A percentile compares a stretch with the other conserved stretches of the same genome.
phyloP scores from a whole-genome alignment of 2,888 invertebrate species.

The Pandemis corylana region DNA sequence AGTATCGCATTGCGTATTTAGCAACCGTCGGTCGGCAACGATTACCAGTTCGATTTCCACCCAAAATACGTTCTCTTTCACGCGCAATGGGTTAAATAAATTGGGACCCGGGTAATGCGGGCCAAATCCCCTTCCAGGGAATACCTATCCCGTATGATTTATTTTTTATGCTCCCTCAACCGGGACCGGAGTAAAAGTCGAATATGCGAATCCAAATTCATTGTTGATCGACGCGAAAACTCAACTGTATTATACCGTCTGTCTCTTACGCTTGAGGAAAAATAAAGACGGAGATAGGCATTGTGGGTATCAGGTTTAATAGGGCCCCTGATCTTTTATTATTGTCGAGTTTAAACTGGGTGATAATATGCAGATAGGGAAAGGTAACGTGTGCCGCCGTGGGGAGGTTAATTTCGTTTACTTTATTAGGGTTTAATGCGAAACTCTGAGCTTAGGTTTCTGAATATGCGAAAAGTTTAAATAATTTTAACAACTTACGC shows the following conservation, averaged over 20 bases:
- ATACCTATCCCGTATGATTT: constrained; percentile 45
- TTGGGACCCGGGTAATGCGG: constrained; percentile 43
- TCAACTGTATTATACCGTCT: constrained; percentile 25
- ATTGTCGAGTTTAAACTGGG: constrained; percentile 39
- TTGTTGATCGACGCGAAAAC: constrained; percentile 40
- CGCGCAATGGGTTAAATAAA: constrained; percentile 42
- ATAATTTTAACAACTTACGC: constrained; percentile 12
- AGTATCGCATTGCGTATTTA: constrained; percentile 45
- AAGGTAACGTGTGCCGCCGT: constrained; percentile 20
- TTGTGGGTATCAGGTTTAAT: constrained; percentile 24
- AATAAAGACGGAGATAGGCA: constrained; percentile 25
- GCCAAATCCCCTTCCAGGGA: constrained; percentile 43
- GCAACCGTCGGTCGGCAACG: constrained; percentile 41
- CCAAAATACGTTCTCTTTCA: constrained; percentile 41
- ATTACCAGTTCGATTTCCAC: constrained; percentile 40
- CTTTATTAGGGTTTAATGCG: constrained; percentile 33
- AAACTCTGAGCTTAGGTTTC: constrained; percentile 14
- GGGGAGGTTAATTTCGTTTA: constrained; percentile 22
- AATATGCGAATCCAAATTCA: constrained; percentile 41
- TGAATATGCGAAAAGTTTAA: constrained; percentile 28
- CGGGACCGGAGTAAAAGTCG: constrained; percentile 35
- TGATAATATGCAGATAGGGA: constrained; percentile 33
- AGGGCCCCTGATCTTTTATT: constrained; percentile 29
- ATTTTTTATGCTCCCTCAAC: constrained; percentile 44
- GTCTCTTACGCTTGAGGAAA: constrained; percentile 8